A percentile compares a stretch with the other conserved stretches of the same genome.
phyloP scores from a whole-genome alignment of 1,140 invertebrate genomes.

The Teleopsis dalmanni region DNA sequence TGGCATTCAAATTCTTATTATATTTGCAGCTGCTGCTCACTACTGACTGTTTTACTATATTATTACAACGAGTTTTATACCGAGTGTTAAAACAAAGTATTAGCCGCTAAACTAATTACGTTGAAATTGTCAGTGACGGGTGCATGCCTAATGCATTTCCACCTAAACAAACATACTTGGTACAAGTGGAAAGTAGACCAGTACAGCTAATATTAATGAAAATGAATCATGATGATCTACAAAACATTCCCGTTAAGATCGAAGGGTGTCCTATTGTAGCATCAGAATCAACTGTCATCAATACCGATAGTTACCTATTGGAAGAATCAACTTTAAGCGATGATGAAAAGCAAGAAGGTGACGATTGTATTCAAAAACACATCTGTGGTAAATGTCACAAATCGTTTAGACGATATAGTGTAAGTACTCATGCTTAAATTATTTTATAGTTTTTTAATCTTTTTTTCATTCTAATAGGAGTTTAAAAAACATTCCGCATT shows the following conservation, averaged over 20 bases:
- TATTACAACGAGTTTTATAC: too few species aligned
- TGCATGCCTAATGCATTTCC: constrained; percentile 12
- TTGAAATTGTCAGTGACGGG: constrained; percentile 31
- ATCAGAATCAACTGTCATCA: constrained; percentile 7
- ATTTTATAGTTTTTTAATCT: too few species aligned
- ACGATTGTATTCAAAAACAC: constrained; percentile 19
- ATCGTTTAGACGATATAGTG: constrained; percentile 30
- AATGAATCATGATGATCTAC: constrained; percentile 36
- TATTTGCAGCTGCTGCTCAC: too few species aligned
- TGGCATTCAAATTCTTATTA: too few species aligned
- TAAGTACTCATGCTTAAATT: constrained; percentile 8
- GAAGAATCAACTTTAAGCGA: constrained; percentile 16
- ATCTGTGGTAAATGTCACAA: constrained; percentile 42
- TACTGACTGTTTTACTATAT: too few species aligned
- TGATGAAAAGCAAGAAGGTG: constrained; percentile 12
- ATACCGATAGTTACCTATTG: constrained; percentile 14
- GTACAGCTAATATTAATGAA: too few species aligned
- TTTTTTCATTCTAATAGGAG: constrained; percentile 15
- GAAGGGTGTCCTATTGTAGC: constrained; percentile 24
- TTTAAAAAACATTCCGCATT: constrained; percentile 39
- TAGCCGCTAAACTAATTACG: constrained; percentile 10
- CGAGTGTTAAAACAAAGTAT: too few species aligned
- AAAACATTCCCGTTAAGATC: constrained; percentile 29
- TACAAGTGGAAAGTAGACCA: constrained; percentile 17
- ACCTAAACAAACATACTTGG: constrained; percentile 8